These are phyloP conservation scores for Theonella swinhoei DNA, from an alignment of 37 sponge, comb jelly and placozoan species.

Conservation along the genomic window DNA sequence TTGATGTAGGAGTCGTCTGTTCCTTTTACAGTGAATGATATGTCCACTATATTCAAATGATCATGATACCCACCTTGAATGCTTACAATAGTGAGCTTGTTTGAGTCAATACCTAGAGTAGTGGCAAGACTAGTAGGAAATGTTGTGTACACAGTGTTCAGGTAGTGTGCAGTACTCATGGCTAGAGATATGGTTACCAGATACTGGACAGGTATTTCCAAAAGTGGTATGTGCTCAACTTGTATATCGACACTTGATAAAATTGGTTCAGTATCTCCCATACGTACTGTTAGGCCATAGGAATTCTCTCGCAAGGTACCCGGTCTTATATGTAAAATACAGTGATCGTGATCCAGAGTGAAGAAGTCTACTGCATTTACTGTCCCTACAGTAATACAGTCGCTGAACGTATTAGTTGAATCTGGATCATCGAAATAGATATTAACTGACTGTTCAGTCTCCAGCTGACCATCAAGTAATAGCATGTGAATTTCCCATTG, in stretches of 20 bases:
- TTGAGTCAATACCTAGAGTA: background rate
- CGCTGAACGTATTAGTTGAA: constrained; percentile 18
- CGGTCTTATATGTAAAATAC: background rate
- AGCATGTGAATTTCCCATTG: constrained; percentile 26
- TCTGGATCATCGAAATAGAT: constrained; percentile 61
- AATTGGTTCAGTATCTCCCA: constrained; percentile 1
- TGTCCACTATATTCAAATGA: constrained; percentile 36
- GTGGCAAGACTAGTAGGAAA: constrained; percentile 1
- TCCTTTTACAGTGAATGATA: constrained; percentile 20
- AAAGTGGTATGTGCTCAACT: constrained; percentile 21
- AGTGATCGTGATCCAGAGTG: constrained; percentile 1
- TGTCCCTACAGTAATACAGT: constrained; percentile 22
- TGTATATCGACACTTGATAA: constrained; percentile 37
- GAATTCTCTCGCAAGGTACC: constrained; percentile 1
- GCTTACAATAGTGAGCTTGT: constrained; percentile 13
- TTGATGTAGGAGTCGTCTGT: background rate
- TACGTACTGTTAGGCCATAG: constrained; percentile 26
- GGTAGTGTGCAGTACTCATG: background rate
- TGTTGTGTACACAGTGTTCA: background rate
- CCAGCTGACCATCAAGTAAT: constrained; percentile 5
- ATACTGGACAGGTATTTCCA: background rate
- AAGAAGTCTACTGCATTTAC: background rate
- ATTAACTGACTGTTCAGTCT: constrained; percentile 13
- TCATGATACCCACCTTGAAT: constrained; percentile 30
- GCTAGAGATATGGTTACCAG: constrained; percentile 29